These are phyloP conservation scores for Allophyes oxyacanthae DNA, from an alignment of 2,888 invertebrate genomes.

Conservation along the genomic window DNA sequence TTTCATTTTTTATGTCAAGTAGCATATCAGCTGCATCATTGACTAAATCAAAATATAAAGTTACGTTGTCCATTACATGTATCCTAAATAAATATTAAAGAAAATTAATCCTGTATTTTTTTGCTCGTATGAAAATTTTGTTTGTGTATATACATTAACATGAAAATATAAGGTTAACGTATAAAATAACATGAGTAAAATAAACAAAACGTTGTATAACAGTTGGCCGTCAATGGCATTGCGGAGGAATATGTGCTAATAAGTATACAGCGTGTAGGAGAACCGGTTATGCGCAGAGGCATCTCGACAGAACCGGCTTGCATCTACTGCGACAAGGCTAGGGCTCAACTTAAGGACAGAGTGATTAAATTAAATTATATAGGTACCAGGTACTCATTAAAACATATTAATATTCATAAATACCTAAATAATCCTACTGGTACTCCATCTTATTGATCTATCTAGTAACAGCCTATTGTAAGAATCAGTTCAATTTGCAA, in stretches of 20 bases:
- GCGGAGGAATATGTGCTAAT: constrained; percentile 46
- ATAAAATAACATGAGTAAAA: constrained; percentile 12
- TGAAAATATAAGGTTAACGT: constrained; percentile 36
- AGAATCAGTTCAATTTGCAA: background rate
- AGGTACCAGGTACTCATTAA: constrained; percentile 3
- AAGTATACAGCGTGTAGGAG: constrained; percentile 30
- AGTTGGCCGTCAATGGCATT: constrained; percentile 44
- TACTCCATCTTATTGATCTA: background rate
- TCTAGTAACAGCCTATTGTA: background rate
- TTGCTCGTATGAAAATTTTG: constrained; percentile 4
- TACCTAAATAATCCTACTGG: background rate
- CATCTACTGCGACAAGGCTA: constrained; percentile 35
- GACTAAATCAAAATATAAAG: too few species aligned
- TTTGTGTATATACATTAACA: constrained; percentile 26
- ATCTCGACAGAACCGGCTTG: constrained; percentile 38
- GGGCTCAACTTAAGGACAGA: constrained; percentile 10
- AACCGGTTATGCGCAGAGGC: constrained; percentile 45
- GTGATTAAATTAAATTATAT: constrained; percentile 5
- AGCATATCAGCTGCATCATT: too few species aligned
- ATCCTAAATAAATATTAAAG: too few species aligned
- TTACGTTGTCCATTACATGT: too few species aligned
- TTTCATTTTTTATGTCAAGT: too few species aligned
- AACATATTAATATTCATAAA: constrained; percentile 1
- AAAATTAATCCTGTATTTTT: too few species aligned
- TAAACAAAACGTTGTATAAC: constrained; percentile 30